Evolutionary conservation across 2,888 invertebrate species (phyloP).

Genomic region (Nephrotoma guestfalica): DNA sequence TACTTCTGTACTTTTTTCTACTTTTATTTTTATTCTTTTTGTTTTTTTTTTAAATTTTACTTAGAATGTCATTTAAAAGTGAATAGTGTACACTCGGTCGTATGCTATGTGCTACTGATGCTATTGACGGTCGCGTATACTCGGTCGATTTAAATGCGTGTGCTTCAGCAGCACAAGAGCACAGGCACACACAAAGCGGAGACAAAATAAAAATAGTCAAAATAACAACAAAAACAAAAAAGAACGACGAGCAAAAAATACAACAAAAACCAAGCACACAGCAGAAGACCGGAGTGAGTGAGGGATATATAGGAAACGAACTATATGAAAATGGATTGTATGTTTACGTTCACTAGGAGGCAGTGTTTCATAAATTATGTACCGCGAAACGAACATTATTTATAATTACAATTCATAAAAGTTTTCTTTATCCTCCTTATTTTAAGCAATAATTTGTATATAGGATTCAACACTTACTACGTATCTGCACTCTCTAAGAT

Average conservation of each 20-base stretch:
- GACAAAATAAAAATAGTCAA: not conserved
- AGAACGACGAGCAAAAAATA: not conserved
- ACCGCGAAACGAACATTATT: not conserved
- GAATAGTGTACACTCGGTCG: not conserved
- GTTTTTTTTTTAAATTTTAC: not conserved
- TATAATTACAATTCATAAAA: too few species aligned
- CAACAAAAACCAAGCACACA: not conserved
- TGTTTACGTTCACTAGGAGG: not conserved
- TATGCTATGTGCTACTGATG: not conserved
- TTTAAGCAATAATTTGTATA: too few species aligned
- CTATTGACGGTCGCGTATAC: not conserved
- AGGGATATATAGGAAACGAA: not conserved
- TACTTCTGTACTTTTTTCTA: not conserved
- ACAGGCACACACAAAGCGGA: not conserved
- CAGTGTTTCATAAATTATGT: not conserved
- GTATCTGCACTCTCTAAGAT: too few species aligned
- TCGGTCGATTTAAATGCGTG: conserved; percentile 2
- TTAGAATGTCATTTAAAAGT: not conserved
- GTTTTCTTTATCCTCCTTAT: too few species aligned
- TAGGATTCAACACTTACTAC: too few species aligned
- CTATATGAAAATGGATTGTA: not conserved
- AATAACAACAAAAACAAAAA: not conserved
- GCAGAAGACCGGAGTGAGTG: not conserved
- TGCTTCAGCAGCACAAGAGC: not conserved
- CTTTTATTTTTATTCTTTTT: not conserved